Percentiles rank a stretch among this genome's conserved stretches.
Evolutionary conservation across 2,797 vertebrate species (phyloP).

Genomic region (Pseudochirops corinnae): DNA sequence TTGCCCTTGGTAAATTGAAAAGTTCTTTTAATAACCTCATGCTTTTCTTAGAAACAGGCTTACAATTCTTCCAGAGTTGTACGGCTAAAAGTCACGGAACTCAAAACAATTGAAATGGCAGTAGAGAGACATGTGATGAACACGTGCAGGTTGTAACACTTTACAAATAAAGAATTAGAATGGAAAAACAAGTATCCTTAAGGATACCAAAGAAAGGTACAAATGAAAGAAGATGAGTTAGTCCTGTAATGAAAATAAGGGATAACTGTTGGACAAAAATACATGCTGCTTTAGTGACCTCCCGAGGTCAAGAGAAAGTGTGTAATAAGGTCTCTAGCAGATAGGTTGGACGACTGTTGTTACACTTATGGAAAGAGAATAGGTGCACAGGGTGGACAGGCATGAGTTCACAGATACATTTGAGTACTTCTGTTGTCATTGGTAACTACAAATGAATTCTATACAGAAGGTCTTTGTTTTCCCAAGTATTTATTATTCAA

Average conservation of each 20-base stretch:
- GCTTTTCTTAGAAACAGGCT: background rate
- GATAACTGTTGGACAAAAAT: background rate
- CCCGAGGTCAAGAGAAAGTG: background rate
- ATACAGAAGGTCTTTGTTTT: background rate
- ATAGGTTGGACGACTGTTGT: background rate
- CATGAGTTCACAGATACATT: background rate
- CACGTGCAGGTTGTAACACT: background rate
- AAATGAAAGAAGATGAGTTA: background rate
- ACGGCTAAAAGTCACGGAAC: background rate
- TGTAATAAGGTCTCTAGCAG: background rate
- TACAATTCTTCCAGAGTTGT: background rate
- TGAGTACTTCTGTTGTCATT: background rate
- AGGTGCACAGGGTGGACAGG: background rate
- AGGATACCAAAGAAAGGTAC: background rate
- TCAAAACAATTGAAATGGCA: background rate
- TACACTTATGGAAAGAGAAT: background rate
- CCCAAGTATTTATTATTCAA: background rate
- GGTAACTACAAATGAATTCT: background rate
- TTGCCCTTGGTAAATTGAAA: background rate
- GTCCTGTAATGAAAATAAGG: background rate
- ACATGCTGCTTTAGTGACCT: background rate
- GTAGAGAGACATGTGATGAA: background rate
- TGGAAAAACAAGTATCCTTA: background rate
- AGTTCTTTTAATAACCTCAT: background rate
- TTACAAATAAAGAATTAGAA: background rate